A percentile compares a stretch with the other conserved stretches of the same genome.
phyloP scores from a whole-genome alignment of 2,888 invertebrate genomes.

The Catocala fraxini region DNA sequence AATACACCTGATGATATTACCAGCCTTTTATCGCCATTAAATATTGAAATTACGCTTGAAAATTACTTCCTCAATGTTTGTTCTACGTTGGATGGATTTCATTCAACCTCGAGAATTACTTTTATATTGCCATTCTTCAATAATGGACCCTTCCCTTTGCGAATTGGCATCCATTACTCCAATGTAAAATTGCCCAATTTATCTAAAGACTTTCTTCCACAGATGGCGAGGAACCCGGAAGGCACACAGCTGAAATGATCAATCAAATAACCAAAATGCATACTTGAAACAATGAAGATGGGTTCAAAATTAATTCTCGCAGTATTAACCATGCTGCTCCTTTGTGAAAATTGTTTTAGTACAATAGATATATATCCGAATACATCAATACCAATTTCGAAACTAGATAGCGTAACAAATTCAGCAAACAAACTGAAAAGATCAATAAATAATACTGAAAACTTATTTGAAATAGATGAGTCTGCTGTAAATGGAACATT shows the following conservation, averaged over 20 bases:
- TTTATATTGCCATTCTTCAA: conserved; percentile 4
- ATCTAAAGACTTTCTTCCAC: conserved; percentile 37
- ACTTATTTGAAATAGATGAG: conserved; percentile 41
- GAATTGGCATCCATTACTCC: conserved; percentile 14
- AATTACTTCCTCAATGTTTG: not conserved
- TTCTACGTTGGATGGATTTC: not conserved
- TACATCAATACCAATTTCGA: conserved; percentile 29
- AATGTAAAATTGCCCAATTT: conserved; percentile 27
- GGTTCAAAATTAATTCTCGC: conserved; percentile 26
- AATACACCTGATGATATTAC: too few species aligned
- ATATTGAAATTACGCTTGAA: too few species aligned
- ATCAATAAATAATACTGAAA: conserved; percentile 28
- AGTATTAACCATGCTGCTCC: conserved; percentile 24
- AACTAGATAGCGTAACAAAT: conserved; percentile 56
- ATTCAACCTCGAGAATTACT: conserved; percentile 3
- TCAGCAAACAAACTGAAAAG: conserved; percentile 28
- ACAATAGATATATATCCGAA: conserved; percentile 23
- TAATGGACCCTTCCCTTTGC: conserved; percentile 9
- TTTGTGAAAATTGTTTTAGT: conserved; percentile 23
- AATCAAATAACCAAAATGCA: conserved; percentile 26
- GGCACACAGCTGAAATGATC: conserved; percentile 22
- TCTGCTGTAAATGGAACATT: conserved; percentile 32
- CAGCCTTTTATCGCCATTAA: too few species aligned
- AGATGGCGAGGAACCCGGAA: conserved; percentile 46
- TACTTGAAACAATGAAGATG: conserved; percentile 41